Percentiles rank a stretch among this genome's conserved stretches.
phyloP scores from a whole-genome alignment of 2,797 vertebrate species.

The Acrossocheilus wenchowensis region DNA sequence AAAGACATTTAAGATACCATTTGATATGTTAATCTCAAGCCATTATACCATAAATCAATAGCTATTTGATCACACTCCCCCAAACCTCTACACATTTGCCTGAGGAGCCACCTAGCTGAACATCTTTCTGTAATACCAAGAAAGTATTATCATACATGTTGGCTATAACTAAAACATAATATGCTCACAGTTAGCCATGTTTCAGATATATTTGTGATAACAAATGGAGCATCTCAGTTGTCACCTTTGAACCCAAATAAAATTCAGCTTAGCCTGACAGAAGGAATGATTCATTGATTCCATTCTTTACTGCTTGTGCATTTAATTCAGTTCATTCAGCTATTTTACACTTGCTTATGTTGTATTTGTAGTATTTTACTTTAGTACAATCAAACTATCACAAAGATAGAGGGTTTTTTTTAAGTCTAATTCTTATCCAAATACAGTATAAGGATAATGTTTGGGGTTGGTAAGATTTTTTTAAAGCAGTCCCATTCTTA shows the following conservation, averaged over 20 bases:
- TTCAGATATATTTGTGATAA: conserved; percentile 56
- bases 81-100: neutral
- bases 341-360: neutral
- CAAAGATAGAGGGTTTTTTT: neutral
- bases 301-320: neutral
- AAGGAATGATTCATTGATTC: neutral
- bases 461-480: neutral
- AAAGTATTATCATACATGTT: conserved; percentile 39
- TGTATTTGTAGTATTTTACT: neutral
- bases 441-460: neutral
- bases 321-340: neutral
- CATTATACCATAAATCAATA: conserved; percentile 13
- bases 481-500: neutral
- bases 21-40: neutral
- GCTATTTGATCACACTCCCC: neutral
- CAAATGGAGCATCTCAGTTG: conserved; percentile 40
- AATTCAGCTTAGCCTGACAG: conserved; percentile 39
- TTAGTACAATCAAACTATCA: neutral
- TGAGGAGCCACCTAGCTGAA: conserved; percentile 60
- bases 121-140: conserved; percentile 56
- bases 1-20: neutral
- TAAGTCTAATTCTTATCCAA: neutral
- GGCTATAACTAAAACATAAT: conserved; percentile 32
- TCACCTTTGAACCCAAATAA: conserved; percentile 51
- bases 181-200: conserved; percentile 44